These are phyloP conservation scores for Drosophila neocordata DNA, from an alignment of 1,140 invertebrate genomes.

Conservation along the genomic window DNA sequence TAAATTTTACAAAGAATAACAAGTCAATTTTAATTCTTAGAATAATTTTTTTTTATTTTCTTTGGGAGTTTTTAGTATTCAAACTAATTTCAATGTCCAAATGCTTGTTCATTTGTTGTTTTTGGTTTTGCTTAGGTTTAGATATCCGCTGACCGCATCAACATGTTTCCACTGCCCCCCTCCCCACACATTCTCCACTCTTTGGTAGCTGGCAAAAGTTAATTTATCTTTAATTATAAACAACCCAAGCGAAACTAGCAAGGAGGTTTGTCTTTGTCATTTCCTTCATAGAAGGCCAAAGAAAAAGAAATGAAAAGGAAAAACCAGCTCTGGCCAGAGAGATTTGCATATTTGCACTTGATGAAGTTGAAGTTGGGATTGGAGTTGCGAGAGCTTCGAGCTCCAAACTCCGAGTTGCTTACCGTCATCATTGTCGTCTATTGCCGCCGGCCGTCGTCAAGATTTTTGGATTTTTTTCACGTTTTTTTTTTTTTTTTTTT, in stretches of 20 bases:
- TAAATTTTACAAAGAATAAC: too few relatives aligned
- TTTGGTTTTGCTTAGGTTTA: not conserved
- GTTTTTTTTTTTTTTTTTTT: slow-evolving; percentile 16
- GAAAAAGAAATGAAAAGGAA: slow-evolving; percentile 11
- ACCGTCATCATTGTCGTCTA: slow-evolving; percentile 22
- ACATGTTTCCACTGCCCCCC: not conserved
- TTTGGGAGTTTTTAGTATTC: not conserved
- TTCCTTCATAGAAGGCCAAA: slow-evolving; percentile 26
- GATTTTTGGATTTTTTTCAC: slow-evolving; percentile 44
- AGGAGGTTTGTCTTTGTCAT: slow-evolving; percentile 56
- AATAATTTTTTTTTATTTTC: too few relatives aligned
- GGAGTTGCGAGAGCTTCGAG: slow-evolving; percentile 30
- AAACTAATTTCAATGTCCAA: not conserved
- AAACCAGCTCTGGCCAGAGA: slow-evolving; percentile 26
- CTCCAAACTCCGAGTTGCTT: slow-evolving; percentile 22
- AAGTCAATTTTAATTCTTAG: not conserved
- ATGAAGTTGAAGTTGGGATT: slow-evolving; percentile 58
- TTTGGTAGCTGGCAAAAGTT: slow-evolving; percentile 8
- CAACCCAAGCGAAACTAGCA: slow-evolving; percentile 42
- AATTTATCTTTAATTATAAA: slow-evolving; percentile 53
- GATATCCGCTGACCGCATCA: not conserved
- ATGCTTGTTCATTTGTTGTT: not conserved
- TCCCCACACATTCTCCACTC: not conserved
- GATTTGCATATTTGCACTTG: slow-evolving; percentile 80
- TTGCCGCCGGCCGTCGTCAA: slow-evolving; percentile 46